phyloP scores from a whole-genome alignment of 2,797 vertebrate species.

The Pterois miles region DNA sequence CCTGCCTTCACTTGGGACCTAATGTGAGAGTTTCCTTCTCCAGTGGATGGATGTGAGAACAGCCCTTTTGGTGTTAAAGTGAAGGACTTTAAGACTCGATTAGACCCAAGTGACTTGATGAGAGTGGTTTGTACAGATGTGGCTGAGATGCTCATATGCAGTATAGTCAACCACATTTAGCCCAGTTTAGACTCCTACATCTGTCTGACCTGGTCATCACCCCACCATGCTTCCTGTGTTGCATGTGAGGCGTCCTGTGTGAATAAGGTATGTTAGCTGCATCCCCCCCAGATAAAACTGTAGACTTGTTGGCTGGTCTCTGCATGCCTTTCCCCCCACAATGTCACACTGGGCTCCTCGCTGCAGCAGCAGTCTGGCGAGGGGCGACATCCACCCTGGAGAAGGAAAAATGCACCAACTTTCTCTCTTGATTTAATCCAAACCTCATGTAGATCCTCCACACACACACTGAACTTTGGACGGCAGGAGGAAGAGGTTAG shows the following conservation, averaged over 20 bases:
- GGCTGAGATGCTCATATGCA: not conserved
- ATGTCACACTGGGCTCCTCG: conserved; percentile 60
- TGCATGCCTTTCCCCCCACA: conserved; percentile 40
- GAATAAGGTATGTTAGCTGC: not conserved
- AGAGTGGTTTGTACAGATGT: not conserved
- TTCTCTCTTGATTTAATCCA: conserved; percentile 64
- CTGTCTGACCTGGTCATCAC: conserved; percentile 13
- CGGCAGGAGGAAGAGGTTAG: conserved; percentile 57
- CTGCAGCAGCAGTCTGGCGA: conserved; percentile 52
- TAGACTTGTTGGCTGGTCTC: conserved; percentile 68
- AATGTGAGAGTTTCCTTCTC: not conserved
- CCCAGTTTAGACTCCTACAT: not conserved
- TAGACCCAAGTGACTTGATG: too few species aligned
- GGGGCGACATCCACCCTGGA: conserved; percentile 61
- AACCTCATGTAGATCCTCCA: conserved; percentile 51
- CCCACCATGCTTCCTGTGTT: conserved; percentile 13
- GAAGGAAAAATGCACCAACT: conserved; percentile 65
- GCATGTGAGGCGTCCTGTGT: not conserved
- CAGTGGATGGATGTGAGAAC: not conserved
- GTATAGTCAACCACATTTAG: not conserved
- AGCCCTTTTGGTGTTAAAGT: not conserved
- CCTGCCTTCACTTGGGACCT: not conserved
- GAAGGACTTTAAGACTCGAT: not conserved
- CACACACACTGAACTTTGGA: conserved; percentile 72
- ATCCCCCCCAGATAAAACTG: conserved; percentile 3